phyloP scores from a whole-genome alignment of 1,140 invertebrate species.

The Aleiodes sp. region DNA sequence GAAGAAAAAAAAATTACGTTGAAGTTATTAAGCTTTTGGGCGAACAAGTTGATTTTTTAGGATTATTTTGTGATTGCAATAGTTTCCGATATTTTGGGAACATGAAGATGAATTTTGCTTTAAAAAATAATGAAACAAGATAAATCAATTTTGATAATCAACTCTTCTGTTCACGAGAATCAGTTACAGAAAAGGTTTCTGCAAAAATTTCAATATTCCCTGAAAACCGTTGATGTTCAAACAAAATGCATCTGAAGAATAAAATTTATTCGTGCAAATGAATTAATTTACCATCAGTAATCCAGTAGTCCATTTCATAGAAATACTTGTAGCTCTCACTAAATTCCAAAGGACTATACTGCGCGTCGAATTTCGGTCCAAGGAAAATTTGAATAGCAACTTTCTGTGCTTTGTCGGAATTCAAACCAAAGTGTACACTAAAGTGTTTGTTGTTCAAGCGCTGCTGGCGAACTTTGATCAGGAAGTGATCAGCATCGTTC shows the following conservation, averaged over 20 bases:
- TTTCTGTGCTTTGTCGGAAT: slow-evolving; percentile 67
- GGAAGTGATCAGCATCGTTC: slow-evolving; percentile 43
- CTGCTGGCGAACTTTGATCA: slow-evolving; percentile 53
- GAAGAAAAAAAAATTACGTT: background rate
- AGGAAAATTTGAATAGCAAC: slow-evolving; percentile 73
- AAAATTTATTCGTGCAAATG: background rate
- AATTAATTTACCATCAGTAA: slow-evolving; percentile 50
- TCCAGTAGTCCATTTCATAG: slow-evolving; percentile 70
- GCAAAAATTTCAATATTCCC: no score
- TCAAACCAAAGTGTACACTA: slow-evolving; percentile 70
- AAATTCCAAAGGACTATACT: slow-evolving; percentile 63
- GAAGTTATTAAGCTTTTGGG: no score
- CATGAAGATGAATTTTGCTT: no score
- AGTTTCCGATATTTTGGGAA: no score
- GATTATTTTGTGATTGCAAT: no score
- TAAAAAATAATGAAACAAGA: background rate
- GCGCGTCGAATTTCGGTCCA: slow-evolving; percentile 74
- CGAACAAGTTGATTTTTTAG: no score
- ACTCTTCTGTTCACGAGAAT: background rate
- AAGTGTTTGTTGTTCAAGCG: slow-evolving; percentile 73
- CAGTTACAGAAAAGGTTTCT: no score
- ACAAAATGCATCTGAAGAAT: background rate
- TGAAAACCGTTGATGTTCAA: background rate
- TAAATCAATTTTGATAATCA: background rate
- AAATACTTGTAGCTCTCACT: slow-evolving; percentile 69